Evolutionary conservation across 2,113 vertebrate species (phyloP), one percentile per base, ranked within the genome.

Genomic region (Neoarius graeffei): DNA sequence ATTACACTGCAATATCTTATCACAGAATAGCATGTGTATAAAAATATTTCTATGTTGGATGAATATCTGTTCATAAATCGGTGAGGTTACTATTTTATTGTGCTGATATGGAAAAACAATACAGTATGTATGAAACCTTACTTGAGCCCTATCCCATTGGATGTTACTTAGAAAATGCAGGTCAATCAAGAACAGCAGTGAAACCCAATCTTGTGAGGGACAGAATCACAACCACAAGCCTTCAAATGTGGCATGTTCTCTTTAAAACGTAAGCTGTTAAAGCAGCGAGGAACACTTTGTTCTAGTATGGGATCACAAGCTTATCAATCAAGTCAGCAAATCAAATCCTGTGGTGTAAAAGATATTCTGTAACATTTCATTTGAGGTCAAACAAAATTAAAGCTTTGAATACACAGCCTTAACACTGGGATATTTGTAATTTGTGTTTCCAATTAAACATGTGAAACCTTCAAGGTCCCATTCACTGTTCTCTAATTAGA

Each of bases 401-500:
- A 60, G 30, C 57, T 42, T 62, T 82, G 6, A 83, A n/a, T 35
- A 69, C 20, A 14, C 20, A n/a, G 20, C 5, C 17, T 23, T 19
- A 81, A 30, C 52, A 57, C 20, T 71, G 17, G 25, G 1, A 81
- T 52, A 25, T 57, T 23, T 81, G 48, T 52, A 27, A 35, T 54
- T 86, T 56, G 57, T 10, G 10, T 81, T 79, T 54, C 59, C 48
- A 19, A 13, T 42, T 42, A 42, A 42, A 42, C 42, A 42, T 42
- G 54, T 48, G 56, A 59, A 77, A 80, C 62, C 11, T 81, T 80
- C 15, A 86, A 77, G 23, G 82, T 25, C 50, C 52, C 62, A 84
- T 77, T 76, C 7, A 77, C 17, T 85, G 9, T 82, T 80, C 27
- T 85, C 27, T 85, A 87, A 84, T 88, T 86, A 30, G 62, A 84